Evolutionary conservation across 2,797 vertebrate species (phyloP).

Genomic region (Aplochiton taeniatus): DNA sequence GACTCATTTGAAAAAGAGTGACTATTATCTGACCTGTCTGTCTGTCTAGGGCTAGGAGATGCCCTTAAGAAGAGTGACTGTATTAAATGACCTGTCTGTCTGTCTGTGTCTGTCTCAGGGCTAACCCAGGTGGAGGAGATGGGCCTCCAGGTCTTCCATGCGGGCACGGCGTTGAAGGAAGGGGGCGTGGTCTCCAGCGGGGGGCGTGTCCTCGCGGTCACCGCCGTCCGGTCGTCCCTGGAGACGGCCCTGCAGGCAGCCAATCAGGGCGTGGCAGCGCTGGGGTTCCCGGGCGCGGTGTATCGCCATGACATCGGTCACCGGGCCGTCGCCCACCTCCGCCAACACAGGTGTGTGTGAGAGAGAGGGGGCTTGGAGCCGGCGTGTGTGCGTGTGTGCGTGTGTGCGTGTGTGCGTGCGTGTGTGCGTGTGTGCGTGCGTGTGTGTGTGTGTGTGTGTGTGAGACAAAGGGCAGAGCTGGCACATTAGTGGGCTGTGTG

Average conservation of each 20-base stretch:
- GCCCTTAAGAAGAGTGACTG: too few relatives aligned
- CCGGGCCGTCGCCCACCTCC: conserved; percentile 84
- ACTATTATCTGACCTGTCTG: too few relatives aligned
- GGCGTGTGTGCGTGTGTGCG: too few relatives aligned
- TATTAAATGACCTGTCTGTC: too few relatives aligned
- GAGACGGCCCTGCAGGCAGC: conserved; percentile 77
- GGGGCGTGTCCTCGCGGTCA: conserved; percentile 89
- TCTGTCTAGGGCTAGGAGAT: too few relatives aligned
- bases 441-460: conserved; percentile 90
- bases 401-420: too few relatives aligned
- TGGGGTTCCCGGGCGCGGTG: conserved; percentile 83
- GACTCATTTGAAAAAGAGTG: too few relatives aligned
- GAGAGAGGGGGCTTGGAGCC: not conserved
- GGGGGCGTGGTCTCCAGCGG: conserved; percentile 84
- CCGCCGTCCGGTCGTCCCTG: conserved; percentile 78
- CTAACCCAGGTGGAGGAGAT: conserved; percentile 77
- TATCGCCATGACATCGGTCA: conserved; percentile 89
- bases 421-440: too few relatives aligned
- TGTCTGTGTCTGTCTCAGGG: conserved; percentile 76
- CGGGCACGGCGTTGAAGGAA: conserved; percentile 83
- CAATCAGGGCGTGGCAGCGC: conserved; percentile 77
- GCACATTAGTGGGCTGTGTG: too few relatives aligned
- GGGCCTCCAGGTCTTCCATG: conserved; percentile 91
- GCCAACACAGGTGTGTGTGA: conserved; percentile 82
- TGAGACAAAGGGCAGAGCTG: too few relatives aligned